Conservation (phyloP, 2,888 invertebrate species). For the Formica aserva region DNA sequence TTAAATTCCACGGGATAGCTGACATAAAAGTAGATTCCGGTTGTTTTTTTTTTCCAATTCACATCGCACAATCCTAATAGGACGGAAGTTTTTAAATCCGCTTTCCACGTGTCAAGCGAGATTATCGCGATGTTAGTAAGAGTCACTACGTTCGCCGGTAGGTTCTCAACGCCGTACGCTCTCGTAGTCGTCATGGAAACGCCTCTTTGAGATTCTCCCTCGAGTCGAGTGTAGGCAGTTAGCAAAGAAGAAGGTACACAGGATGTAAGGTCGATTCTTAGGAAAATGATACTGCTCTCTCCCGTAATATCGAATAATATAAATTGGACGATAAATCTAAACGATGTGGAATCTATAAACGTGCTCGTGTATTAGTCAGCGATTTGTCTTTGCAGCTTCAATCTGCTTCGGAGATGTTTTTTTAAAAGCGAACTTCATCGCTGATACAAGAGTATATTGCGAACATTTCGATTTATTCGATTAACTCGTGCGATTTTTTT, state of each 20-base stretch:
- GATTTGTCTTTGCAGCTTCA: neutral
- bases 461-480: neutral
- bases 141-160: conserved; percentile 41
- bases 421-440: neutral
- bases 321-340: conserved; percentile 65
- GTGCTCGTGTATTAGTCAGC: neutral
- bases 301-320: conserved; percentile 46
- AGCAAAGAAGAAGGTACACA: conserved; percentile 64
- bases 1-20: neutral
- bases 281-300: conserved; percentile 55
- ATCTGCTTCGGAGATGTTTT: neutral
- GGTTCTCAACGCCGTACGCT: conserved; percentile 60
- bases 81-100: conserved; percentile 13
- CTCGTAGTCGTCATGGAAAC: conserved; percentile 77
- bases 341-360: conserved; percentile 53
- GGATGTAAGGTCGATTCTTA: conserved; percentile 59
- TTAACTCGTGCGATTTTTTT: neutral
- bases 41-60: neutral
- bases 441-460: neutral
- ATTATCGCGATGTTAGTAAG: conserved; percentile 35
- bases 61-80: neutral
- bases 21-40: neutral
- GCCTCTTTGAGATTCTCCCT: conserved; percentile 73
- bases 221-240: conserved; percentile 66
- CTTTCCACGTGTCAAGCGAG: conserved; percentile 3